Evolutionary conservation across 2,888 invertebrate genomes (phyloP), one percentile per base, ranked within the genome.

Genomic region (Acrocyrtus sp.): DNA sequence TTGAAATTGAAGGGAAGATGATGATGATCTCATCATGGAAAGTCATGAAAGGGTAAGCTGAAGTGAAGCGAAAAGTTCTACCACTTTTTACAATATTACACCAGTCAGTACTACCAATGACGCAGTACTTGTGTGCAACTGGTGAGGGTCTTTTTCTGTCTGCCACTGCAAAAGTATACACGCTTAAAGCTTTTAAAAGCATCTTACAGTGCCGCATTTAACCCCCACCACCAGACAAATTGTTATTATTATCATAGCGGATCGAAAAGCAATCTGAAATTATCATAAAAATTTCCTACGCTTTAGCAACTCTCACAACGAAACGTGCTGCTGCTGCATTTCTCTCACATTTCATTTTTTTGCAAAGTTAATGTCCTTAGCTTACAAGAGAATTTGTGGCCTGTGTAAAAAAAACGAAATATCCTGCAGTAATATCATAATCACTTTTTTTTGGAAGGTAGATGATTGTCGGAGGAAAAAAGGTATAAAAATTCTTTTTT

Each of bases 361-460:
- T 54, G 66, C 72, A 72, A 56, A 72, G 72, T 72, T 72, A 60
- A 72, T 72, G 72, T 72, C 72, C 72, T 72, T n/a, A n/a, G n/a
- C n/a, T n/a, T n/a, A n/a, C n/a, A n/a, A n/a, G n/a, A n/a, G n/a
- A n/a, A n/a, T n/a, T n/a, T n/a, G n/a, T n/a, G n/a, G n/a, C n/a
- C n/a, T n/a, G n/a, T n/a, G n/a, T n/a, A n/a, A n/a, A n/a, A n/a
- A n/a, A n/a, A n/a, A n/a, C n/a, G n/a, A n/a, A n/a, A n/a, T n/a
- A n/a, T n/a, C n/a, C n/a, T n/a, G n/a, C 34, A 48, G 60, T 48
- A 60, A 21, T 48, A 29, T 34, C 10, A 60, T 47, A 19, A 47
- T 58, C n/a, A 45, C 43, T 39, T 39, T 6, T 39, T 39, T 39
- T 39, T 39, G 8, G 8, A 39, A 39, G 39, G 39, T 10, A 12